Evolutionary conservation across 1,140 invertebrate species (phyloP), one percentile per base, ranked within the genome.

Genomic region (Hyles vespertilio): DNA sequence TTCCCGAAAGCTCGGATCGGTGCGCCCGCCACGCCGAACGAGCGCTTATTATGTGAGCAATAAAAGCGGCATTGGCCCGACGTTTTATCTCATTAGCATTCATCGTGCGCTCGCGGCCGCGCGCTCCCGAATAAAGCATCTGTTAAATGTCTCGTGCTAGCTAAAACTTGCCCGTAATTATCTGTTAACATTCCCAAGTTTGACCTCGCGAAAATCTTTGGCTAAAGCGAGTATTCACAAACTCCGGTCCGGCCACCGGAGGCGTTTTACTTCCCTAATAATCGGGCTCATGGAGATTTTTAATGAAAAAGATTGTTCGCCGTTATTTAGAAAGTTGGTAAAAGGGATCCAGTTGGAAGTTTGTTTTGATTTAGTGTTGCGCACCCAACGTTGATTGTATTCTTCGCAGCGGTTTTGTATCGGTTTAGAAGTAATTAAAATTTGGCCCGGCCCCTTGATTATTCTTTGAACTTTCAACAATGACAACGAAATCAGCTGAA

Each of bases 121-220:
- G 68, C 74, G 75, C 76, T 82, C 73, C 79, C 77, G 77, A 85
- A 86, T 84, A 83, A 86, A 88, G 79, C 85, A 84, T 84, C 85
- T 86, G 85, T 85, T 88, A 88, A 88, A 88, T 88, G 85, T 88
- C 85, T 86, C 85, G 82, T 81, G 77, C 78, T 80, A 75, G 80
- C 77, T 81, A 79, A 86, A 88, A 88, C 85, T 88, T 85, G 76
- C 69, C 72, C 74, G 82, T 88, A 88, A 88, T 88, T 87, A 88
- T 88, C 83, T 88, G 85, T 86, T 86, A 88, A 88, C 83, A 88
- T 88, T 86, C 78, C 77, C 74, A 88, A 86, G 77, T 88, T 84
- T 83, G 83, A 85, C 83, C 81, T 78, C 81, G 80, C 77, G 75
- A 73, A 79, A 84, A 85, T 84, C 81, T 82, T 78, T 52, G 65